Percentiles rank a stretch among this genome's conserved stretches.
These are phyloP conservation scores for Drosophila biarmipes DNA, from an alignment of 1,140 invertebrate genomes.

Conservation along the genomic window DNA sequence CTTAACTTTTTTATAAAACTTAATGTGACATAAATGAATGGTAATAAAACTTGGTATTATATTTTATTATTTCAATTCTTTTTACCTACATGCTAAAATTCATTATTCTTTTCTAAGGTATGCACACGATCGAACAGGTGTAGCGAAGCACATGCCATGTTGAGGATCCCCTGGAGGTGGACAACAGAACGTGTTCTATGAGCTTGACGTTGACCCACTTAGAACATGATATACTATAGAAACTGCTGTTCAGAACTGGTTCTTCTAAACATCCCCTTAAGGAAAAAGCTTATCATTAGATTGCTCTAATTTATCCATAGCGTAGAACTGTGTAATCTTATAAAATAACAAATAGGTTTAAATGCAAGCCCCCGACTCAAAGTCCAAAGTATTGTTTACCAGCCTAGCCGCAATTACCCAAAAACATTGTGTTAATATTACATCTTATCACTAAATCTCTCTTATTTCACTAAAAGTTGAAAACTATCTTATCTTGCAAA, in stretches of 20 bases:
- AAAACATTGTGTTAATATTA: not conserved
- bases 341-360: not conserved
- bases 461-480: not conserved
- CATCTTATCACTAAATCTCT: not conserved
- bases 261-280: not conserved
- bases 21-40: no score
- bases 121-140: slow-evolving; percentile 3
- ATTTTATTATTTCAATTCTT: no score
- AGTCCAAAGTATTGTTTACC: not conserved
- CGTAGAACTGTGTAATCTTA: not conserved
- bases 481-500: not conserved
- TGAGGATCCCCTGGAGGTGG: slow-evolving; percentile 4
- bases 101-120: not conserved
- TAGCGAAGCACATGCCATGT: slow-evolving; percentile 20
- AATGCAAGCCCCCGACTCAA: not conserved
- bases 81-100: not conserved
- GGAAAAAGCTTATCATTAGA: not conserved
- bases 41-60: no score
- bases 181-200: slow-evolving; percentile 5
- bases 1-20: no score
- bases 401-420: not conserved
- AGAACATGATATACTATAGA: not conserved
- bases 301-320: not conserved
- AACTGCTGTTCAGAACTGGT: slow-evolving; percentile 1
- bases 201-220: slow-evolving; percentile 42